Evolutionary conservation across 2,113 vertebrate genomes (phyloP).

Genomic region (Spheniscus mendiculus): DNA sequence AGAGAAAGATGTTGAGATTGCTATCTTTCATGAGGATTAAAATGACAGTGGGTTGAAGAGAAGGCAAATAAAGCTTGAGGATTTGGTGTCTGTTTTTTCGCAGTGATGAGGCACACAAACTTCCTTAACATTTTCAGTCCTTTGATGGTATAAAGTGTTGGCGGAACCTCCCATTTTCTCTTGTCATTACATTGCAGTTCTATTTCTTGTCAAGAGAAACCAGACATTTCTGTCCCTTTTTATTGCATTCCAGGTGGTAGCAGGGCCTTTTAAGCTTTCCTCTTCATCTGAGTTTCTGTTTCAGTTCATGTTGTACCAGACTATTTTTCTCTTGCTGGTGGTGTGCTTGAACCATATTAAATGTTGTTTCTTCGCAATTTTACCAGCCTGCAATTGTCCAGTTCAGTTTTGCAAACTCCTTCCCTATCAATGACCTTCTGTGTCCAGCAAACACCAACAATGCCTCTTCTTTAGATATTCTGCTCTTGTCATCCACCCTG

Average conservation of each 20-base stretch:
- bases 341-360: not conserved
- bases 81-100: slow-evolving; percentile 29
- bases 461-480: not conserved
- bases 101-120: not conserved
- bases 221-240: not conserved
- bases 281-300: slow-evolving; percentile 21
- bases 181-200: not conserved
- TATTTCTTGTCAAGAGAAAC: slow-evolving; percentile 26
- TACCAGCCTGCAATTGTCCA: not conserved
- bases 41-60: slow-evolving; percentile 36
- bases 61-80: slow-evolving; percentile 48
- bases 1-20: slow-evolving; percentile 66
- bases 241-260: not conserved
- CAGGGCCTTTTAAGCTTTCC: not conserved
- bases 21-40: slow-evolving; percentile 68
- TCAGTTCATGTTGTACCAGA: not conserved
- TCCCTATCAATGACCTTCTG: not conserved
- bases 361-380: slow-evolving; percentile 35
- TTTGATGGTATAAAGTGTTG: not conserved
- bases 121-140: not conserved
- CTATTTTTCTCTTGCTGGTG: not conserved
- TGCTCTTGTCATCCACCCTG: not conserved
- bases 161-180: not conserved
- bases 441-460: not conserved
- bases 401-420: not conserved